Base-by-base conservation (phyloP, 2,888 invertebrate genomes). In the Nysson spinosus region DNA sequence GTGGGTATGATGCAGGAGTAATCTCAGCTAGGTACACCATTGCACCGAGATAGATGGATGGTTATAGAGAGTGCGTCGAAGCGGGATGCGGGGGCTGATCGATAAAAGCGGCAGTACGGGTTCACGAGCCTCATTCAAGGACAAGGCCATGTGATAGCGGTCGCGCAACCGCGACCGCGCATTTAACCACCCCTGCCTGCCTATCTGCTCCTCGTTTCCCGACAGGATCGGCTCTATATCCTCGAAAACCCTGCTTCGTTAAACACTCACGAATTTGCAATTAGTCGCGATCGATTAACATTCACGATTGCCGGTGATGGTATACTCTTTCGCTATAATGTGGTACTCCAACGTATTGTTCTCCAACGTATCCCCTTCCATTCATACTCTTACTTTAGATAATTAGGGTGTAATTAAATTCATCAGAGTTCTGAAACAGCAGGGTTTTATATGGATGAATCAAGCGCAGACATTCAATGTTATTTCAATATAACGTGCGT, bases 141-240 rank as follows among this genome's bases (percentile, higher is more conserved):
- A 90, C 90, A 90, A 90, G 90, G 90, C 90, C 90, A 89, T 87
- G 84, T 82, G 87, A 88, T 85, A 87, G 86, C 87, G 86, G 83
- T 70, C 83, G 81, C 86, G 84, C 84, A 84, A 79, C 82, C 83
- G 83, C 79, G 80, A 75, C 71, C 80, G 83, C 83, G 84, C 85
- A 84, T 79, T 81, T 78, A 78, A 72, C 83, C 77, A 82, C 83
- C 84, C 84, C 78, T 83, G 80, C 84, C 78, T 83, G 80, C 77
- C 73, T 77, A 74, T 64, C 75, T 73, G 63, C 68, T 69, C 71
- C 60, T 68, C 73, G 76, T 76, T 75, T 65, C 55, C 58, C 54
- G 55, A 43, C 80, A 75, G 69, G 56, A 19, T 12, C 55, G 74
- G 52, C 40, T 32, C 69, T 50, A 57, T 28, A 32, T 16, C 2